Evolutionary conservation across 1,140 invertebrate genomes (phyloP), one percentile per base, ranked within the genome.

Genomic region (Cotesia vestalis): DNA sequence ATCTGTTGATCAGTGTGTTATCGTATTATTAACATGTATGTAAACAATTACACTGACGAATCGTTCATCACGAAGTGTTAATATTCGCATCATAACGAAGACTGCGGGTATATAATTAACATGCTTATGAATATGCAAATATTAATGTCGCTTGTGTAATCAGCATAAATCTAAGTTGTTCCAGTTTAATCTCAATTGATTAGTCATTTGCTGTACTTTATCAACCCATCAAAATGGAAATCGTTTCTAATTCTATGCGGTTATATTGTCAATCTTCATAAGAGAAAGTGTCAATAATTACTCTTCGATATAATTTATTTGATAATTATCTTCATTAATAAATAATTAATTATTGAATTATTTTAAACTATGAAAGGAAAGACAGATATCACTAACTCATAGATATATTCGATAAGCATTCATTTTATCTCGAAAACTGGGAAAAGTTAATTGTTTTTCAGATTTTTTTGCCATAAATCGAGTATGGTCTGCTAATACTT

Each of bases 51-150:
- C 5, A 11, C 34, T 67, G 66, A 67, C 51, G 66, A 67, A 67
- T 67, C 27, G 66, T 55, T 67, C 53, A 67, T 67, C 52, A 67
- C 53, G 52, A 35, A 34, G 51, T 20, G 53, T 55, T 20, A 67
- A 55, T 67, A 67, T 67, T 67, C 66, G 27, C 66, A 55, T 67
- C 66, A 67, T 34, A 67, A 67, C 51, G 51, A 67, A 67, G 17
- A 55, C 51, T 27, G 46, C 46, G n/a, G 53, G 66, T 51, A 27
- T 67, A 67, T 12, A 53, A 67, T 67, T 67, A 67, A 53, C 66
- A 67, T 52, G 17, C 51, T 53, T 34, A 67, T 67, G 66, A 67
- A 67, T 67, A 67, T 67, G 14, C 51, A 67, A 67, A 67, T 67
- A 20, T 51, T 20, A 35, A 6, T 67, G 40, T 51, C 51, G 40